Evolutionary conservation across 2,888 invertebrate species (phyloP), one percentile per base, ranked within the genome.

Genomic region (Epiblema foenella): DNA sequence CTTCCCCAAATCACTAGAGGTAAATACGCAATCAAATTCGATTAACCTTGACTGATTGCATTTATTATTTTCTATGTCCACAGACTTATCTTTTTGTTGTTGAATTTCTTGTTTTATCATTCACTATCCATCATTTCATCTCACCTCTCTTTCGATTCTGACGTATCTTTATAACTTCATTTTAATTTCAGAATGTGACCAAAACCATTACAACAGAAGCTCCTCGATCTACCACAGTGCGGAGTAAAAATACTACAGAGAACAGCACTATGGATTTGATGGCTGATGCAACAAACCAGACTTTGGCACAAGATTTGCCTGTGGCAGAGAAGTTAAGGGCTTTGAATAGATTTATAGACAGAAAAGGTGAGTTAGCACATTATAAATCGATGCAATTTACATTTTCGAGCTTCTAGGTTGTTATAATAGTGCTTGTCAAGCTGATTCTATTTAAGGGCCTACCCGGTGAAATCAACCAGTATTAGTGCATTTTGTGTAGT

Each of bases 311-410:
- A 77, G 92, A 93, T 66, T 73, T 91, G 7, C 94, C 94, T 0
- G 86, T 93, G 0, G 91, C 94, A 15, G 93, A 94, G 77, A 93
- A 91, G 71, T 78, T 94, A 15, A 83, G 93, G 33, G 86, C 91
- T 0, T 72, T 90, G 17, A 92, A 90, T 75, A 83, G 93, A 86
- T 93, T 87, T 68, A 82, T 85, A 57, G 93, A 91, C 72, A 86
- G 93, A 58, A 93, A 93, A 88, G 91, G 94, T 93, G 77, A 81
- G 85, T 52, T 17, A n/a, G 12, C 1, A 39, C 24, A 24, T 4
- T n/a, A n/a, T n/a, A n/a, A n/a, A n/a, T n/a, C n/a, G n/a, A n/a
- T n/a, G n/a, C n/a, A n/a, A n/a, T n/a, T n/a, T n/a, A n/a, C n/a
- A n/a, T n/a, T n/a, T n/a, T n/a, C n/a, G n/a, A n/a, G n/a, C n/a